Evolutionary conservation across 2,888 invertebrate genomes (phyloP), one percentile per base, ranked within the genome.

Genomic region (Tiliacea aurago): DNA sequence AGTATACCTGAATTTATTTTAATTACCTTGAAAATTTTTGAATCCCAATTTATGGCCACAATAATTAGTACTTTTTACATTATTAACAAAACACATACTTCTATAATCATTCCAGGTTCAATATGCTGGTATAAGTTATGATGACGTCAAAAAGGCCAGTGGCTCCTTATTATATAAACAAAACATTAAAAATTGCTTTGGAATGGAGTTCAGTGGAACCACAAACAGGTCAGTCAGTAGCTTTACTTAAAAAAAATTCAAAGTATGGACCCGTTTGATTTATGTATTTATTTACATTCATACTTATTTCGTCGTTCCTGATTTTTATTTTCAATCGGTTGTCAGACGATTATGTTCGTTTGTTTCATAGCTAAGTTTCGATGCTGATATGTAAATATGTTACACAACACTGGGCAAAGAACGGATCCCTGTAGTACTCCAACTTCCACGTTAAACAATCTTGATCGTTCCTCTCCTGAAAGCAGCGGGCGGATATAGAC

Each of bases 201-300:
- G 91, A 37, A 91, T 92, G 88, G 93, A 93, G 62, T 94, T 92
- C 73, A 93, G 94, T 75, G 94, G 94, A 18, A 80, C 86, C 18
- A 92, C 91, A n/a, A 84, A 89, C n/a, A 88, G 84, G 93, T 93
- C 83, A 55, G 49, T 33, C 4, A 37, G 28, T 51, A 47, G 4
- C 47, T 18, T 5, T 6, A 18, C 18, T 11, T 23, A 33, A 37
- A n/a, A n/a, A 37, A 13, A 5, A 11, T 18, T 2, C 23, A 37
- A 13, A 45, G 3, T 23, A 23, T 9, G 13, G 5, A 20, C 33
- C n/a, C 18, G 15, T 67, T 33, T 33, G 4, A 15, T 9, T 65
- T 15, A 43, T 33, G 41, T 13, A n/a, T 41, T 2, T 2, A 28
- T 37, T 37, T 37, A 37, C 37, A 37, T 37, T 37, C 7, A 11